Base-by-base conservation (phyloP, 2,888 invertebrate genomes). In the Branchinecta sandiegonensis region DNA sequence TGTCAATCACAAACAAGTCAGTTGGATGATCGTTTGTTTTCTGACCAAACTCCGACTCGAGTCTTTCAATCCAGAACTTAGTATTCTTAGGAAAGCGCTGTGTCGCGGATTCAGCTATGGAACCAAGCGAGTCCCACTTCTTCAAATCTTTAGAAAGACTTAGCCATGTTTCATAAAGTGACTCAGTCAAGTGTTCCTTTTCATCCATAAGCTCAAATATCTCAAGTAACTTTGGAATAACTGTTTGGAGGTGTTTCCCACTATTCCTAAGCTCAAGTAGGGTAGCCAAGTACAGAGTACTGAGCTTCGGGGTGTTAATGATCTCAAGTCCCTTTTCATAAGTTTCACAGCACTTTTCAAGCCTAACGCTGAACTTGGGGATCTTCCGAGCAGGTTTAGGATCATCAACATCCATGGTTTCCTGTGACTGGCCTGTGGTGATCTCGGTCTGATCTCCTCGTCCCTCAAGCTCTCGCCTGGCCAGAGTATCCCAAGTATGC, bases 401-500 rank as follows among this genome's bases (percentile, higher is more conserved):
- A 13, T 14, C 14, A 47, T 47, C 46, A 8, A n/a, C 48, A 23
- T 46, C 14, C 65, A 23, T 11, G 63, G 10, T 23, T 73, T 72
- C 70, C 72, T 71, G 48, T 72, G 71, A 67, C 73, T 73, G 14
- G 72, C 66, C 1, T 69, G 67, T n/a, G 67, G 63, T 56, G 70
- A 72, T n/a, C 63, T 69, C 23, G 65, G 67, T 66, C 47, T 64
- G 67, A 13, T n/a, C 46, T 46, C 65, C 68, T 23, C 63, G 73
- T 63, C 83, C 83, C 73, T 80, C 80, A n/a, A 81, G 74, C 74
- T 84, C 84, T 2, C 84, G 78, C 71, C 81, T 80, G 1, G 85
- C 85, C 75, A 85, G 76, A 8, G 80, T 79, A 73, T 85, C 82
- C 85, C 85, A 85, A 48, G 83, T 79, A 14, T 79, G 72, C 65